Percentiles rank a stretch among this genome's conserved stretches.
Evolutionary conservation across 2,797 vertebrate genomes (phyloP).

Genomic region (Harpagifer antarcticus): DNA sequence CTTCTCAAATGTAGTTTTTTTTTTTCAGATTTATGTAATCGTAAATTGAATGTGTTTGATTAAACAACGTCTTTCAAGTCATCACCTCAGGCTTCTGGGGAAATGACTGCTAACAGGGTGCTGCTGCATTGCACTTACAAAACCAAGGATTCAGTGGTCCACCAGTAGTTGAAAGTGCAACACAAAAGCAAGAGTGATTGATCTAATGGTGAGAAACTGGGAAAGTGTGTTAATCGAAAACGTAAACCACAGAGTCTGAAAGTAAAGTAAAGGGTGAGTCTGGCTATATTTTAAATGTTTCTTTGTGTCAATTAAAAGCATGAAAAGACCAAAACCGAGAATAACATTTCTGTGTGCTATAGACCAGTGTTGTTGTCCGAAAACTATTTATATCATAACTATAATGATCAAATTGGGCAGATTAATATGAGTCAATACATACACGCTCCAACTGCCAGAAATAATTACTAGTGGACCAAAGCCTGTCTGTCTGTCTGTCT

Average conservation of each 20-base stretch:
- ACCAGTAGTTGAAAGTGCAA: background rate
- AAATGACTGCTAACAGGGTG: background rate
- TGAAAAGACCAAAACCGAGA: no score
- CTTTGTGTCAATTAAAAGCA: no score
- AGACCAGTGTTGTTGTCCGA: background rate
- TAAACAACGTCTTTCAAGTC: background rate
- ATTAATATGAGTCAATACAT: constrained; percentile 12
- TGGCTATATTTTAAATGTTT: background rate
- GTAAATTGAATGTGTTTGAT: background rate
- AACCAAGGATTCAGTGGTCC: background rate
- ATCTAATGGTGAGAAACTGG: background rate
- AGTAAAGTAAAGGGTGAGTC: background rate
- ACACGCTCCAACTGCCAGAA: background rate
- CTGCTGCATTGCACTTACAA: constrained; percentile 21
- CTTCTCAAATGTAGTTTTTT: background rate
- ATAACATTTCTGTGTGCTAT: background rate
- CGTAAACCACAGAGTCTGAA: background rate
- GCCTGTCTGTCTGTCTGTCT: no score
- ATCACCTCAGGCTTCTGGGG: background rate
- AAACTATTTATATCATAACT: background rate
- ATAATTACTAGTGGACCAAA: background rate
- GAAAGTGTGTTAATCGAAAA: background rate
- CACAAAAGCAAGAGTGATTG: background rate
- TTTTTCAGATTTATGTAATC: background rate
- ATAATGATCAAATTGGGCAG: no score